A percentile compares a stretch with the other conserved stretches of the same genome.
Evolutionary conservation across 2,797 vertebrate genomes (phyloP).

Genomic region (Peromyscus nudipes): DNA sequence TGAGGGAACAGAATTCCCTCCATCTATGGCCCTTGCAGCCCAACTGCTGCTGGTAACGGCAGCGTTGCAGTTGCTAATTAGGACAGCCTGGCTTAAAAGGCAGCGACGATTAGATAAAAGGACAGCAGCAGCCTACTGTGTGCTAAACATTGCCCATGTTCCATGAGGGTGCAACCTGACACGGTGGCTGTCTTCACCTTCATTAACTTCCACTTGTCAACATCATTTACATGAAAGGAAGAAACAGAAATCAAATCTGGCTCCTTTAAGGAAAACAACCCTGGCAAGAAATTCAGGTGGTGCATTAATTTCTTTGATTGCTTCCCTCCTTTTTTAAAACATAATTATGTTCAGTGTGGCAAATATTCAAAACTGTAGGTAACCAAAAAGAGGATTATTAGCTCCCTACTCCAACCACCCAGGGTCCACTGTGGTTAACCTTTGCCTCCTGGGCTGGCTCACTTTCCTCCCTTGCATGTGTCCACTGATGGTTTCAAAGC

Average conservation of each 20-base stretch:
- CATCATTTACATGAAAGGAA: neutral
- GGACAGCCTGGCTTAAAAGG: no score
- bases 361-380: slow-evolving; percentile 59
- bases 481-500: neutral
- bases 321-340: slow-evolving; percentile 5
- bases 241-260: slow-evolving; percentile 15
- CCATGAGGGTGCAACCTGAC: accelerated
- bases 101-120: no score
- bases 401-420: neutral
- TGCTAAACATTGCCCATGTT: neutral
- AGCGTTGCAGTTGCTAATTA: no score
- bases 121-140: neutral
- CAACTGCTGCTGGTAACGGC: no score
- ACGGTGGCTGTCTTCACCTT: neutral
- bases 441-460: neutral
- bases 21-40: no score
- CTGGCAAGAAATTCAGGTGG: slow-evolving; percentile 60
- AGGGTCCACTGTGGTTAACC: slow-evolving; percentile 9
- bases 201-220: neutral
- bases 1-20: no score
- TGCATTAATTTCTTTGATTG: slow-evolving; percentile 4
- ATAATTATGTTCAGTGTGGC: slow-evolving; percentile 52
- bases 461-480: neutral
- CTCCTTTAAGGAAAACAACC: slow-evolving; percentile 57
- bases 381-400: slow-evolving; percentile 52